Conservation (phyloP, 2,797 vertebrate species). For the Balearica regulorum region DNA sequence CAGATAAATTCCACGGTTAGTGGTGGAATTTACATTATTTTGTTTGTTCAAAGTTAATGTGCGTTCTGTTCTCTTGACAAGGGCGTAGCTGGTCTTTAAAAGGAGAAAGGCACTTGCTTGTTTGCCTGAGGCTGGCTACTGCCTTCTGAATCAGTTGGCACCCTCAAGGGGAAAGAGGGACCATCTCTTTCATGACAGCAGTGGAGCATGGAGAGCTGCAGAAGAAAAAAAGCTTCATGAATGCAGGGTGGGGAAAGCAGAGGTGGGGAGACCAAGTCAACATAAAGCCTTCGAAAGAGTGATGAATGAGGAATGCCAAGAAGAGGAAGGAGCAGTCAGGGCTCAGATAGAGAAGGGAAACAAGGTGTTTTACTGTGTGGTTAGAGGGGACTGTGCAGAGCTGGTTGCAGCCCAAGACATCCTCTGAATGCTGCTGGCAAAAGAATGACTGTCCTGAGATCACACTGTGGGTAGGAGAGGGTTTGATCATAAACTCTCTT, state of each 20-base stretch:
- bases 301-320: neutral
- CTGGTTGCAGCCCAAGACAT: neutral
- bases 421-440: neutral
- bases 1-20: neutral
- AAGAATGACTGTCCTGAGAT: neutral
- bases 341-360: neutral
- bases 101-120: neutral
- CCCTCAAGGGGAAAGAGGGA: neutral
- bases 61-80: conserved; percentile 1
- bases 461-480: neutral
- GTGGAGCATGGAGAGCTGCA: neutral
- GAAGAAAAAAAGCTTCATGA: neutral
- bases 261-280: neutral
- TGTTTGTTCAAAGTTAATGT: neutral
- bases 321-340: neutral
- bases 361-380: neutral
- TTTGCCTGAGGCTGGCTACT: neutral
- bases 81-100: neutral
- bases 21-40: neutral
- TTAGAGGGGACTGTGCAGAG: neutral
- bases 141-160: neutral
- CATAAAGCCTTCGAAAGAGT: neutral
- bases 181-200: neutral
- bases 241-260: neutral
- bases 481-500: neutral